Evolutionary conservation across 2,888 invertebrate species (phyloP).

Genomic region (Furcula furcula): DNA sequence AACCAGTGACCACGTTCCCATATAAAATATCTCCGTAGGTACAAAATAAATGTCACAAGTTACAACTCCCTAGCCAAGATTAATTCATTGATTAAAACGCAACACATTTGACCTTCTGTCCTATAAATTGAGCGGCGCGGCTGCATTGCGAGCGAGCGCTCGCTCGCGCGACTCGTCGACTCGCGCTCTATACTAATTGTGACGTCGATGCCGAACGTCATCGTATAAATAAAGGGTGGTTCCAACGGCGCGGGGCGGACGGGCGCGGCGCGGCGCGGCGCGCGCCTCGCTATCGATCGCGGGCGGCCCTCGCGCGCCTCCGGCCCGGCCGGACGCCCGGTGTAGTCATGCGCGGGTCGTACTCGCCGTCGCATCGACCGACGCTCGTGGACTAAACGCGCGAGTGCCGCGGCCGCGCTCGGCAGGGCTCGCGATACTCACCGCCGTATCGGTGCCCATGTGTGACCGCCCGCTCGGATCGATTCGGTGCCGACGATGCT

Average conservation of each 20-base stretch:
- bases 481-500: conserved; percentile 47
- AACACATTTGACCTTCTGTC: not conserved
- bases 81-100: not conserved
- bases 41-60: too few species aligned
- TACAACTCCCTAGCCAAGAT: not conserved
- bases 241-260: conserved; percentile 38
- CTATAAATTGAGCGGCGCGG: not conserved
- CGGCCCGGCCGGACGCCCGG: conserved; percentile 46
- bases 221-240: conserved; percentile 55
- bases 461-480: conserved; percentile 43
- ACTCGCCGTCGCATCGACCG: conserved; percentile 61
- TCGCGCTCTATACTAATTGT: too few species aligned
- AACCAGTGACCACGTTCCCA: too few species aligned
- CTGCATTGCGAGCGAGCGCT: too few species aligned
- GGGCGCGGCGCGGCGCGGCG: conserved; percentile 43
- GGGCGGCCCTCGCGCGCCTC: conserved; percentile 31
- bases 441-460: conserved; percentile 38
- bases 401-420: conserved; percentile 73
- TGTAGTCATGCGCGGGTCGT: conserved; percentile 64
- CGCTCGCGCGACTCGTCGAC: too few species aligned
- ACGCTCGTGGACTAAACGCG: conserved; percentile 52
- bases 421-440: conserved; percentile 56
- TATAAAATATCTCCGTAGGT: too few species aligned
- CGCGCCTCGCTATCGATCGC: conserved; percentile 40
- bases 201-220: conserved; percentile 61